These are phyloP conservation scores for Rhabditophanes sp. DNA, from an alignment of 2,888 invertebrate species.

Conservation along the genomic window DNA sequence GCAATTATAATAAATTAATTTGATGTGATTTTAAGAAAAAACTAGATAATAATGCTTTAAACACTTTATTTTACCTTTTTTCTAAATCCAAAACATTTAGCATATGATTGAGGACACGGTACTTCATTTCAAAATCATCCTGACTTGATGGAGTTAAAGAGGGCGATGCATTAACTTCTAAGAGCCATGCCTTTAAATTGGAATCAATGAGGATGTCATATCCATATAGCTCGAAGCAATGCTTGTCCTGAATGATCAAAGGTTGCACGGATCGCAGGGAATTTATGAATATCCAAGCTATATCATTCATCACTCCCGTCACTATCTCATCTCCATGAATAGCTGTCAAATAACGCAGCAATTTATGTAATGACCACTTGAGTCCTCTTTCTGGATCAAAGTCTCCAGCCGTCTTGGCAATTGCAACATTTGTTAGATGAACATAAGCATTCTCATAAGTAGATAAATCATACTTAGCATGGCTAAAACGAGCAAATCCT, in stretches of 20 bases:
- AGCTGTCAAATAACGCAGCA: slow-evolving; percentile 51
- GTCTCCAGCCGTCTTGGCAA: slow-evolving; percentile 61
- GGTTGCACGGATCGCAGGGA: slow-evolving; percentile 27
- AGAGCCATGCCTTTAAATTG: slow-evolving; percentile 50
- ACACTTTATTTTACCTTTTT: slow-evolving; percentile 31
- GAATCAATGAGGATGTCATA: slow-evolving; percentile 54
- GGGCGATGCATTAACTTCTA: slow-evolving; percentile 52
- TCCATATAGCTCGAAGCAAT: slow-evolving; percentile 55
- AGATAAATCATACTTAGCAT: slow-evolving; percentile 51
- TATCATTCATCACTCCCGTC: slow-evolving; percentile 25
- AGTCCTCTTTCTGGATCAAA: slow-evolving; percentile 51
- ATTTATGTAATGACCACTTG: slow-evolving; percentile 52
- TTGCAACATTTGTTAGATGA: slow-evolving; percentile 51
- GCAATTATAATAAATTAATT: slow-evolving; percentile 5
- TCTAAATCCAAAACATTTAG: slow-evolving; percentile 54
- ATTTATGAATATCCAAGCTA: slow-evolving; percentile 25
- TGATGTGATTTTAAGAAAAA: too few relatives aligned
- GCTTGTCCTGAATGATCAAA: slow-evolving; percentile 47
- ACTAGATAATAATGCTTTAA: too few relatives aligned
- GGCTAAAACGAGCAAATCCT: slow-evolving; percentile 55
- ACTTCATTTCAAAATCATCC: slow-evolving; percentile 53
- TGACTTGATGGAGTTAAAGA: slow-evolving; percentile 51
- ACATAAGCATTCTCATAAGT: slow-evolving; percentile 51
- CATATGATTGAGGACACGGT: slow-evolving; percentile 52
- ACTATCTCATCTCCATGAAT: slow-evolving; percentile 51